Evolutionary conservation across 1,140 invertebrate genomes (phyloP), one percentile per base, ranked within the genome.

Genomic region (Drosophila subobscura): DNA sequence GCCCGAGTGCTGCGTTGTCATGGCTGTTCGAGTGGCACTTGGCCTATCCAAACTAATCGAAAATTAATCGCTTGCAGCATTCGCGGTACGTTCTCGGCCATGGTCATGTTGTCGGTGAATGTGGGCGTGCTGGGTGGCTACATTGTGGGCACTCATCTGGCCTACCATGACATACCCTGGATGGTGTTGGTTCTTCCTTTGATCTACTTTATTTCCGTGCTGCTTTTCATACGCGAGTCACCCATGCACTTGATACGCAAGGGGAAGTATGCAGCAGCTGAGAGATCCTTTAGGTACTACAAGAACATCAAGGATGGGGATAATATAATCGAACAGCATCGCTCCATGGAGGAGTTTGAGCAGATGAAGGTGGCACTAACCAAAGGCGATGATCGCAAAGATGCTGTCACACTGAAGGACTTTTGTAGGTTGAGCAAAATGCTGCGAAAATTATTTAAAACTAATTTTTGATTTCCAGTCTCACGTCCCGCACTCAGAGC

Each of bases 41-140:
- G 16, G 16, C 16, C 16, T 1, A 20, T 20, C 16, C 16, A 37
- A 40, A 33, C 29, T 33, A 37, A 37, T 37, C 10, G 33, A 16
- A 51, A 40, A 22, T 25, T 2, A 16, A 23, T 20, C 4, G 51
- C 71, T 63, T 49, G 2, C 42, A 90, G 86, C 44, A 80, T 91
- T 44, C 81, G 89, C 8, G 89, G 89, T 8, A 79, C 70, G 10
- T 68, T 91, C 5, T 78, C 76, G 0, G 66, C 89, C 23, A 76
- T 91, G 64, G 59, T 89, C 0, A 70, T 83, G 61, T 25, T 91
- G 2, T 61, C 74, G 14, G 66, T 89, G 12, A 89, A 89, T 57
- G 44, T 78, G 4, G 89, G 89, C 16, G 5, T 91, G 5, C 59
- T 91, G 0, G 7, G 77, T 2, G 85, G 81, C 47, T 84, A 77